These are phyloP conservation scores for Macrosiphum euphorbiae DNA, from an alignment of 2,888 invertebrate species.

Conservation along the genomic window DNA sequence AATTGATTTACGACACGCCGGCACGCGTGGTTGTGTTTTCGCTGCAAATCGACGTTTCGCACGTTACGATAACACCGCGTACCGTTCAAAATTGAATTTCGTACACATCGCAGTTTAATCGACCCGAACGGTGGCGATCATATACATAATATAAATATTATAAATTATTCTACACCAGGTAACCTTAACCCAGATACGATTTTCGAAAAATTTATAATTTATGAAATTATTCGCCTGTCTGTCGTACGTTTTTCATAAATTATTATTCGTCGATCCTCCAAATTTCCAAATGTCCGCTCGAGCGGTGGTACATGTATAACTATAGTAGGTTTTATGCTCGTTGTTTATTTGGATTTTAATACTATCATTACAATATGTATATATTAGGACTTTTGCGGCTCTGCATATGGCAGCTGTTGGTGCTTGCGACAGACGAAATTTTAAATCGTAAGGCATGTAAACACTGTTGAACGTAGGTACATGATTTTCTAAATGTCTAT, in stretches of 20 bases:
- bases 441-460: background rate
- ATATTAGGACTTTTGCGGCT: background rate
- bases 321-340: background rate
- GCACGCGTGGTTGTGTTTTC: conserved; percentile 3
- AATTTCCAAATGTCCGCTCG: background rate
- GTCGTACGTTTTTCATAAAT: background rate
- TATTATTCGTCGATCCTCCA: background rate
- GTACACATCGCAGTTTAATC: conserved; percentile 42
- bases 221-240: background rate
- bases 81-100: conserved; percentile 55
- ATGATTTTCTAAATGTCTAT: background rate
- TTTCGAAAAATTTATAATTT: too few species aligned
- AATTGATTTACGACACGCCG: conserved; percentile 28
- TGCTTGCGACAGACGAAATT: background rate
- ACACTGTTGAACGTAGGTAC: background rate
- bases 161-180: background rate
- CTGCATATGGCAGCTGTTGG: background rate
- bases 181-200: conserved; percentile 33
- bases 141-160: background rate
- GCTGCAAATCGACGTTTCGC: conserved; percentile 8
- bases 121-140: conserved; percentile 40
- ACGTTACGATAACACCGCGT: background rate
- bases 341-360: background rate
- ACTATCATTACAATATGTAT: background rate
- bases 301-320: background rate